These are phyloP conservation scores for Stigmatopora nigra DNA, from an alignment of 2,113 vertebrate species.

Conservation along the genomic window DNA sequence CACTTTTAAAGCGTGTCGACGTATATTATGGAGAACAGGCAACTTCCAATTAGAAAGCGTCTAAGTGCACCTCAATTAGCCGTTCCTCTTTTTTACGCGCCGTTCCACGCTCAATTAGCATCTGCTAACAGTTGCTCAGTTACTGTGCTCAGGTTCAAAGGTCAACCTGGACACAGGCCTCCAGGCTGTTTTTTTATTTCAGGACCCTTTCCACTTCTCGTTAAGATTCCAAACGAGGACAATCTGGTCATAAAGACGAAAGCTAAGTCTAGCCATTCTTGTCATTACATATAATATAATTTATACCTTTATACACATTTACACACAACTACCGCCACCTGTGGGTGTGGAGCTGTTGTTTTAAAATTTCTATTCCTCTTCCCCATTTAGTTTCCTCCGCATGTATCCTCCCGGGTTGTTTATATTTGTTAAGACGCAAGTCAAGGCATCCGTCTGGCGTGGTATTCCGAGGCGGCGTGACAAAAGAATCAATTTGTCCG, in stretches of 20 bases:
- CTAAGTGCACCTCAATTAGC: conserved; percentile 36
- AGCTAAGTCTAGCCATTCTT: not conserved
- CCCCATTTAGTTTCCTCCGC: not conserved
- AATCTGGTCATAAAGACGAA: not conserved
- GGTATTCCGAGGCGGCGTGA: conserved; percentile 50
- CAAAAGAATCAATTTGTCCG: conserved; percentile 67
- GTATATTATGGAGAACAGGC: conserved; percentile 11
- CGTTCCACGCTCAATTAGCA: conserved; percentile 57
- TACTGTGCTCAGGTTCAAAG: conserved; percentile 45
- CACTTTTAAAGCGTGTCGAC: not conserved
- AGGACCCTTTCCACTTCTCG: not conserved
- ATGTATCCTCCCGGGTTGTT: not conserved
- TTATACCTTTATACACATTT: too few species aligned
- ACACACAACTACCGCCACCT: not conserved
- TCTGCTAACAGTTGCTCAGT: conserved; percentile 52
- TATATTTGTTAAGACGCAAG: not conserved
- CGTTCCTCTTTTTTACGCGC: conserved; percentile 38
- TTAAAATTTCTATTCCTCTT: not conserved
- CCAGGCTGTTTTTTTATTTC: conserved; percentile 5
- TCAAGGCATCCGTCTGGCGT: not conserved
- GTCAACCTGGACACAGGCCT: conserved; percentile 22
- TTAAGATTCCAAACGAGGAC: not conserved
- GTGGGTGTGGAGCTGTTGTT: not conserved
- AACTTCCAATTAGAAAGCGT: conserved; percentile 17
- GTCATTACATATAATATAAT: too few species aligned